Evolutionary conservation across 2,797 vertebrate species (phyloP).

Genomic region (Monodelphis domestica): DNA sequence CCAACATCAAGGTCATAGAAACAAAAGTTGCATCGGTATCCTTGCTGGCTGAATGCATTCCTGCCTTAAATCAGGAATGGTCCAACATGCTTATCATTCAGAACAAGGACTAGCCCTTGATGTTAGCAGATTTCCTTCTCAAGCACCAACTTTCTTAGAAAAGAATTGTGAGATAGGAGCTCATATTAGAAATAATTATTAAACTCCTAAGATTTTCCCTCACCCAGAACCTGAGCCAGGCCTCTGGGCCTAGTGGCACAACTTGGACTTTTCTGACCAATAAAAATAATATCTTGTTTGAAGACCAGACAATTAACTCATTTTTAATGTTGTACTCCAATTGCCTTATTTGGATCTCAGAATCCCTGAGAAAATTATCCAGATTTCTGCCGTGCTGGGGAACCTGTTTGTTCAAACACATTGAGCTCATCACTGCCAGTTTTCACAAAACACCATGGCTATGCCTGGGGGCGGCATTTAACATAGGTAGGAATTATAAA

Average conservation of each 20-base stretch:
- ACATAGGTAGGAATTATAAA: constrained; percentile 53
- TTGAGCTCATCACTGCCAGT: constrained; percentile 35
- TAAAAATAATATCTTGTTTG: constrained; percentile 17
- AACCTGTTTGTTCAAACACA: constrained; percentile 62
- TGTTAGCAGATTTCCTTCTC: background rate
- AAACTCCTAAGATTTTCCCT: constrained; percentile 5
- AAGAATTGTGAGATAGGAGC: background rate
- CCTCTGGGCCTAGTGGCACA: constrained; percentile 20
- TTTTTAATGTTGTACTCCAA: background rate
- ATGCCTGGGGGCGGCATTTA: background rate
- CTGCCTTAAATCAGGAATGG: background rate
- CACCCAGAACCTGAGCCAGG: constrained; percentile 12
- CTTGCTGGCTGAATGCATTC: background rate
- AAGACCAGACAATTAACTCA: background rate
- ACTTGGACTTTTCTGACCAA: background rate
- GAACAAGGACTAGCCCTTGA: background rate
- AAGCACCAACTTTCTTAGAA: background rate
- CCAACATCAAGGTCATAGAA: background rate
- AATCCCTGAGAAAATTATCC: constrained; percentile 59
- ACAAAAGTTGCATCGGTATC: background rate
- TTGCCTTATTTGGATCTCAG: constrained; percentile 58
- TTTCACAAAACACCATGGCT: constrained; percentile 58
- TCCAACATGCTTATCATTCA: background rate
- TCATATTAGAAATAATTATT: background rate
- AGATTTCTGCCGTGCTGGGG: constrained; percentile 8